These are phyloP conservation scores for Varecia variegata DNA, from an alignment of 2,797 vertebrate genomes.

Conservation along the genomic window DNA sequence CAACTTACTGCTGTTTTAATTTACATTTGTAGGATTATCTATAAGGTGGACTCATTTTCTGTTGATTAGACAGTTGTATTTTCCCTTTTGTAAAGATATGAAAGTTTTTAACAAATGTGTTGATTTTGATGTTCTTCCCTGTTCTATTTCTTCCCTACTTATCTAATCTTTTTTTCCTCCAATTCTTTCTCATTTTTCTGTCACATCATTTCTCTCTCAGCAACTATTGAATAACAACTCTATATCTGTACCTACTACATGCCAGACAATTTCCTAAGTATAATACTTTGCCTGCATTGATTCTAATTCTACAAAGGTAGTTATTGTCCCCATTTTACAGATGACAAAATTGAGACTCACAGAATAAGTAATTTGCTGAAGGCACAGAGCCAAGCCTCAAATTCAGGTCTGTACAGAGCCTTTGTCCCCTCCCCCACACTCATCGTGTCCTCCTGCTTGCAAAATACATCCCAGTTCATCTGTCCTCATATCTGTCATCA, in stretches of 20 bases:
- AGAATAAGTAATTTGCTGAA: background rate
- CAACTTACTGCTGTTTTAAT: background rate
- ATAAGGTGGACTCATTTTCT: background rate
- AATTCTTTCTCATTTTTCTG: slow-evolving; percentile 37
- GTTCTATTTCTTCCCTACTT: background rate
- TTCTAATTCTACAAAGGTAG: background rate
- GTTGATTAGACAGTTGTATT: background rate
- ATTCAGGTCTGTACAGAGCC: background rate
- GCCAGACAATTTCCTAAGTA: background rate
- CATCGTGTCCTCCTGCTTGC: background rate
- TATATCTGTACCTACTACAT: background rate
- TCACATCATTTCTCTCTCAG: background rate
- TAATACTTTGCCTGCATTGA: background rate
- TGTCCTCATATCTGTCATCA: background rate
- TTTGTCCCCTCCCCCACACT: background rate
- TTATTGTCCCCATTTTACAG: background rate
- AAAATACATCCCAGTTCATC: background rate
- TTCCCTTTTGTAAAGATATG: background rate
- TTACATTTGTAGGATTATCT: background rate
- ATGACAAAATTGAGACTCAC: background rate
- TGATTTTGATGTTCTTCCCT: background rate
- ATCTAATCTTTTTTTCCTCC: too few relatives aligned
- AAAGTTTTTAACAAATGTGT: background rate
- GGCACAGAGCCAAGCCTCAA: background rate
- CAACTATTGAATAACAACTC: background rate